phyloP scores from a whole-genome alignment of 2,888 invertebrate species.

The Tinea trinotella region DNA sequence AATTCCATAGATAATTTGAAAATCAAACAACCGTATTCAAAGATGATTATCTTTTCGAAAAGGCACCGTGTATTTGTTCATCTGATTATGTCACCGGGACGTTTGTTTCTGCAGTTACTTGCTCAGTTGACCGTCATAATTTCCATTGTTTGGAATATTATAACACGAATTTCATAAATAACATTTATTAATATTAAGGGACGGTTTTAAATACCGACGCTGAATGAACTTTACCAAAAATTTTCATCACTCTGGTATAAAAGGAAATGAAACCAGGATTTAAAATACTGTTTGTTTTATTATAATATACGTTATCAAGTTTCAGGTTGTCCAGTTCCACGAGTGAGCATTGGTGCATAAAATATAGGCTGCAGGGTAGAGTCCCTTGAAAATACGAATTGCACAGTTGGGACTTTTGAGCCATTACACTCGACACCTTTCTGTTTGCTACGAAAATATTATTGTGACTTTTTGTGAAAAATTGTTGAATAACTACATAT shows the following conservation, averaged over 20 bases:
- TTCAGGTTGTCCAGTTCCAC: background rate
- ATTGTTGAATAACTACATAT: too few species aligned
- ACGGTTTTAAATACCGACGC: background rate
- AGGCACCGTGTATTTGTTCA: constrained; percentile 50
- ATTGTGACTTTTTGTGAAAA: background rate
- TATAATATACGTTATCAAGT: background rate
- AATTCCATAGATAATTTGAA: background rate
- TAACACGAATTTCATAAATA: background rate
- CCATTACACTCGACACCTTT: constrained; percentile 4
- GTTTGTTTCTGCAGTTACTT: constrained; percentile 38
- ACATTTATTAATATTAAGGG: background rate
- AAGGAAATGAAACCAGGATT: background rate
- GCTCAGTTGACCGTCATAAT: constrained; percentile 71
- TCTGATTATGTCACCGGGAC: constrained; percentile 47
- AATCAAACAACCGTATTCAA: constrained; percentile 27
- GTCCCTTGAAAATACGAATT: constrained; percentile 9
- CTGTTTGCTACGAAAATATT: background rate
- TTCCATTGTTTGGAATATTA: constrained; percentile 26
- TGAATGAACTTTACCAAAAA: background rate
- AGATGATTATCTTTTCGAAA: constrained; percentile 51
- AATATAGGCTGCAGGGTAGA: constrained; percentile 43
- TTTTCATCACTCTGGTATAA: background rate
- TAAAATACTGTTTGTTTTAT: background rate
- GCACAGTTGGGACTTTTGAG: constrained; percentile 1
- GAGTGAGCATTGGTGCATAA: constrained; percentile 55